Evolutionary conservation across 2,797 vertebrate genomes (phyloP).

Genomic region (Cyclopterus lumpus): DNA sequence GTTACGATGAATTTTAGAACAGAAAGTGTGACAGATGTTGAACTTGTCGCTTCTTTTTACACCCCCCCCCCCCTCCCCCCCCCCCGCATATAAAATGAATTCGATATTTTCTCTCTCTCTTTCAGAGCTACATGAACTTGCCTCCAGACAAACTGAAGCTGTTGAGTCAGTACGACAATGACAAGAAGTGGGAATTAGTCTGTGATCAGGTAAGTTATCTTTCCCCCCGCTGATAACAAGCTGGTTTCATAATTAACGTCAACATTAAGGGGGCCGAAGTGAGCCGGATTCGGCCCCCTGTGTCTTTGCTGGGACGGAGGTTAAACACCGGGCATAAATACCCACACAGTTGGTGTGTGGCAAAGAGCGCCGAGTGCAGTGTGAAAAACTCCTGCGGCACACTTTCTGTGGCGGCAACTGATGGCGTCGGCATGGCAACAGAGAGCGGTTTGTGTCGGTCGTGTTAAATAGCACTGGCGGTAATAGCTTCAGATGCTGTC

Average conservation of each 20-base stretch:
- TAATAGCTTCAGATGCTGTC: slow-evolving; percentile 18
- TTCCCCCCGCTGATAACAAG: neutral
- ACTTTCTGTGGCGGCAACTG: slow-evolving; percentile 45
- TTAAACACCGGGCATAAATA: slow-evolving; percentile 15
- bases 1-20: neutral
- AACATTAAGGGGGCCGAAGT: neutral
- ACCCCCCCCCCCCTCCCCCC: too few species aligned
- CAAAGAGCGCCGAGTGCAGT: slow-evolving; percentile 17
- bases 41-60: neutral
- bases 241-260: neutral
- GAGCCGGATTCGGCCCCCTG: neutral
- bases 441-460: slow-evolving; percentile 35
- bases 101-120: slow-evolving; percentile 13
- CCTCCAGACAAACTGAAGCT: slow-evolving; percentile 95
- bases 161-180: slow-evolving; percentile 91
- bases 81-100: neutral
- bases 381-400: slow-evolving; percentile 22
- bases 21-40: neutral
- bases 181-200: slow-evolving; percentile 99
- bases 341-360: slow-evolving; percentile 13
- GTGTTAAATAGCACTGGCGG: slow-evolving; percentile 20
- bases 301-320: neutral
- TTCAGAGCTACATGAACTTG: slow-evolving; percentile 95
- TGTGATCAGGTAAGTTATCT: slow-evolving; percentile 89
- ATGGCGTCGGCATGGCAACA: slow-evolving; percentile 69